phyloP scores from a whole-genome alignment of 2,888 invertebrate species.

The Euplexia lucipara region DNA sequence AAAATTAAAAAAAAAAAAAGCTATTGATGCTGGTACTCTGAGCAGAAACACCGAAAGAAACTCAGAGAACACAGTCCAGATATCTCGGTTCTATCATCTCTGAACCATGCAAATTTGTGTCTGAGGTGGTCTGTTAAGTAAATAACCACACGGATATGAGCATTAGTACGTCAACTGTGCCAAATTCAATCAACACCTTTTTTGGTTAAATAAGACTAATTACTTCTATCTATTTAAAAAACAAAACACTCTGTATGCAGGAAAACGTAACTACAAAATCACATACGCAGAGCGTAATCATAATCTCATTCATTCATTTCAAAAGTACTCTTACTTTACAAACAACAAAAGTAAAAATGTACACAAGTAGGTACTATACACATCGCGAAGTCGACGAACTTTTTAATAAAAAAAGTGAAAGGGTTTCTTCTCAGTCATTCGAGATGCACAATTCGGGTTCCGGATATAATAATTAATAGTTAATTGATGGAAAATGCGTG shows the following conservation, averaged over 20 bases:
- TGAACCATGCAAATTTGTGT: too few relatives aligned
- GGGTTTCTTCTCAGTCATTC: constrained; percentile 28
- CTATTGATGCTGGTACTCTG: too few relatives aligned
- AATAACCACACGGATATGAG: too few relatives aligned
- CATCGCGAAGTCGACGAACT: constrained; percentile 35
- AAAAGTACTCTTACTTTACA: constrained; percentile 39
- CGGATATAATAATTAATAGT: constrained; percentile 10
- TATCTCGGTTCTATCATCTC: too few relatives aligned
- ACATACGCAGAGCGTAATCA: constrained; percentile 5
- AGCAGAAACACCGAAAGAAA: too few relatives aligned
- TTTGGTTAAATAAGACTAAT: too few relatives aligned
- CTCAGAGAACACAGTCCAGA: too few relatives aligned
- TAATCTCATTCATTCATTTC: constrained; percentile 40
- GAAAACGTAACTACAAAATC: constrained; percentile 4
- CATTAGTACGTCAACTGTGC: too few relatives aligned
- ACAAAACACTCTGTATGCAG: constrained; percentile 22
- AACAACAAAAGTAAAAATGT: constrained; percentile 34
- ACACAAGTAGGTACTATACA: not conserved
- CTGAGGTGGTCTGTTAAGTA: too few relatives aligned
- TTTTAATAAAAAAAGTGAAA: constrained; percentile 50
- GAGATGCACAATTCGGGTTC: constrained; percentile 22
- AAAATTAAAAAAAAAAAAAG: not conserved
- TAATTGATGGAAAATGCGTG: constrained; percentile 41
- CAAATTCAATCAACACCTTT: too few relatives aligned
- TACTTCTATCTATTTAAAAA: not conserved